Evolutionary conservation across 2,113 vertebrate species (phyloP).

Genomic region (Cichladusa arquata): DNA sequence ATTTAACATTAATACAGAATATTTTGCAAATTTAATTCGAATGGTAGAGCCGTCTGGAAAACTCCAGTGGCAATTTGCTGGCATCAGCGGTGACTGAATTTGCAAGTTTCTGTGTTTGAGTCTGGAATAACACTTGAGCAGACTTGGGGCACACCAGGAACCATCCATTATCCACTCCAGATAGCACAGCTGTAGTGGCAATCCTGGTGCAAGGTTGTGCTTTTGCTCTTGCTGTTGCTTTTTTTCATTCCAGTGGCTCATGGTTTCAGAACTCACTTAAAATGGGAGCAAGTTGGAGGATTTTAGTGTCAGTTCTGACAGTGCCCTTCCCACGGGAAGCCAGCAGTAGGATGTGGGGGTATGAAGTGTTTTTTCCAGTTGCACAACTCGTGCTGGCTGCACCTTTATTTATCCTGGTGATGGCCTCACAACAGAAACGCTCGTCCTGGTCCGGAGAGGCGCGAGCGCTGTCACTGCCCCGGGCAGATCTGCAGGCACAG

Average conservation of each 20-base stretch:
- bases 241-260: background rate
- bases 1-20: background rate
- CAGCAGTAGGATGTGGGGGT: conserved; percentile 5
- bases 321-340: conserved; percentile 16
- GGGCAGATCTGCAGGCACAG: background rate
- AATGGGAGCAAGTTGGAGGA: background rate
- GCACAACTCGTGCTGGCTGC: conserved; percentile 51
- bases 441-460: background rate
- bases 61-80: background rate
- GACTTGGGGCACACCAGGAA: background rate
- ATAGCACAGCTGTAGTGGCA: background rate
- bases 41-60: background rate
- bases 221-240: background rate
- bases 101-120: background rate
- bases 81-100: background rate
- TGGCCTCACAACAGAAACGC: conserved; percentile 48
- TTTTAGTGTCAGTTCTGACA: background rate
- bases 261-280: background rate
- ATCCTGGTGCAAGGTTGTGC: background rate
- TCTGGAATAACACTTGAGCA: background rate
- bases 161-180: background rate
- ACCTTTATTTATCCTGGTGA: conserved; percentile 63
- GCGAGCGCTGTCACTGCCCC: background rate
- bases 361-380: conserved; percentile 63
- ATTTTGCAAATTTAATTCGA: background rate